Percentiles rank a stretch among this genome's conserved stretches.
Conservation (phyloP, 2,797 vertebrate genomes). For the Heterohyrax brucei region DNA sequence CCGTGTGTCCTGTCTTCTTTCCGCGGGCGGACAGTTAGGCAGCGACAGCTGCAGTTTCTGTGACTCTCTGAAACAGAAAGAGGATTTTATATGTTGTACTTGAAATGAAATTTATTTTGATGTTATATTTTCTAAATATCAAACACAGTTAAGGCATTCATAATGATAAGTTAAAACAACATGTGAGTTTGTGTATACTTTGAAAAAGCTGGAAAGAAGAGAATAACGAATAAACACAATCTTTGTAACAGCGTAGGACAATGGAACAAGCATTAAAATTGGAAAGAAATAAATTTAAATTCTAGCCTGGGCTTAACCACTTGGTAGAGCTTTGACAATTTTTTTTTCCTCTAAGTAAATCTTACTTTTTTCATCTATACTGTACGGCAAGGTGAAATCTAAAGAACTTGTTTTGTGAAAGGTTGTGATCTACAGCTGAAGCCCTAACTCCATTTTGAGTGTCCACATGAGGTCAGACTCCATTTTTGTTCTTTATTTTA, state of each 20-base stretch:
- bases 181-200: background rate
- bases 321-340: background rate
- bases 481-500: no score
- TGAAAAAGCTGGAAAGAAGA: background rate
- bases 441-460: no score
- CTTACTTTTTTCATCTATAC: background rate
- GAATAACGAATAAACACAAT: background rate
- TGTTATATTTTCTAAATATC: constrained; percentile 61
- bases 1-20: no score
- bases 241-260: background rate
- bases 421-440: no score
- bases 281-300: background rate
- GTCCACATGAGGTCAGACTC: no score
- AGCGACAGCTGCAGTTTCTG: constrained; percentile 65
- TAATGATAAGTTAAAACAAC: constrained; percentile 8
- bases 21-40: no score
- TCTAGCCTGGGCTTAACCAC: background rate
- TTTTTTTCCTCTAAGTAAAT: background rate
- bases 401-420: no score
- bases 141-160: background rate
- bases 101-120: constrained; percentile 37
- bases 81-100: constrained; percentile 34
- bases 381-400: no score
- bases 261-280: background rate
- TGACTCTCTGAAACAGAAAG: constrained; percentile 49